Percentiles rank a stretch among this genome's conserved stretches.
Conservation (phyloP, 2,888 invertebrate species). For the Drosophila dives region DNA sequence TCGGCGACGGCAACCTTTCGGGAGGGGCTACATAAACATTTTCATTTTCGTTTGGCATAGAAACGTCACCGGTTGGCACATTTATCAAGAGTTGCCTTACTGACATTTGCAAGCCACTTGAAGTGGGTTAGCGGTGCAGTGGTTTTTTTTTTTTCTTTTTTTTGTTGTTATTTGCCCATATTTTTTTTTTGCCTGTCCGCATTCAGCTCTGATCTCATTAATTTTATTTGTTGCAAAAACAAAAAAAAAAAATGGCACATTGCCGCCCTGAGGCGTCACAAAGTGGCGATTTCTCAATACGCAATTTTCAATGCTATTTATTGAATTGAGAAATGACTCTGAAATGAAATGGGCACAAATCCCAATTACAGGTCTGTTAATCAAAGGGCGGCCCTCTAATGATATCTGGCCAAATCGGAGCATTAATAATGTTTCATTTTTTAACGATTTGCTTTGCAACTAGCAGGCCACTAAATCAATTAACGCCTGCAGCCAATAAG, state of each 20-base stretch:
- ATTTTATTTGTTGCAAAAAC: conserved; percentile 64
- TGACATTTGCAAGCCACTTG: conserved; percentile 75
- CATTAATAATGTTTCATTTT: conserved; percentile 54
- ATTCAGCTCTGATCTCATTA: conserved; percentile 65
- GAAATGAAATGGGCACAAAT: conserved; percentile 14
- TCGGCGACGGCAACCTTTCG: conserved; percentile 64
- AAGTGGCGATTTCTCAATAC: conserved; percentile 68
- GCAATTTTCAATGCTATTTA: conserved; percentile 52
- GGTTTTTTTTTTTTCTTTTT: conserved; percentile 11
- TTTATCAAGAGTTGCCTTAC: conserved; percentile 75
- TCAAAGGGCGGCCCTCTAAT: conserved; percentile 66
- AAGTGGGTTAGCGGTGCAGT: conserved; percentile 68
- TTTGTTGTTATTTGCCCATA: conserved; percentile 1
- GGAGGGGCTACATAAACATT: conserved; percentile 71
- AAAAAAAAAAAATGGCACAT: conserved; percentile 13
- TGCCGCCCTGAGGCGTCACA: conserved; percentile 45
- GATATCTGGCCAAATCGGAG: conserved; percentile 33
- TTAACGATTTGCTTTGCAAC: conserved; percentile 49
- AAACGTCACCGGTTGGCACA: conserved; percentile 72
- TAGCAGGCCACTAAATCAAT: conserved; percentile 64
- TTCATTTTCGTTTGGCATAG: conserved; percentile 73
- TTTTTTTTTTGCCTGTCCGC: conserved; percentile 29
- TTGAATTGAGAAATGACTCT: conserved; percentile 41
- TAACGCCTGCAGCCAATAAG: conserved; percentile 65
- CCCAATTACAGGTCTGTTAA: conserved; percentile 50